A percentile compares a stretch with the other conserved stretches of the same genome.
Conservation (phyloP, 2,113 vertebrate species). For the Aptenodytes forsteri region DNA sequence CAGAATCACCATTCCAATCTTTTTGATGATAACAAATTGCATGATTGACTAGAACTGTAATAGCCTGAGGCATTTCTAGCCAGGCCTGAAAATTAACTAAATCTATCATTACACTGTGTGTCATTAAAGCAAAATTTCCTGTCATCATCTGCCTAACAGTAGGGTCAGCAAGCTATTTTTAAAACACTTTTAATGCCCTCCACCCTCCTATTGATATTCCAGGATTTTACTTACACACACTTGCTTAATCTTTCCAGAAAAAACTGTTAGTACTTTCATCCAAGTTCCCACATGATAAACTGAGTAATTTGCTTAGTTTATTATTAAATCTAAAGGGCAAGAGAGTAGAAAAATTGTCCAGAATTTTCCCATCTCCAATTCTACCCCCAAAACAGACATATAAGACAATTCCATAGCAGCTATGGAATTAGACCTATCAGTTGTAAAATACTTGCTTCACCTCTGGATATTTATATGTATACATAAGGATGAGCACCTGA, state of each 20-base stretch:
- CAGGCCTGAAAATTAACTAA: conserved; percentile 26
- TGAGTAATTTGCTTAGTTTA: neutral
- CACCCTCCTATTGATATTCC: neutral
- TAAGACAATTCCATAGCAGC: neutral
- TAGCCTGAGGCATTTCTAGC: neutral
- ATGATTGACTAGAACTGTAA: neutral
- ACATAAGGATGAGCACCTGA: rapidly evolving
- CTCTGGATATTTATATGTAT: neutral
- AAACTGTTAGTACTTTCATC: neutral
- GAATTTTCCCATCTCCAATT: neutral
- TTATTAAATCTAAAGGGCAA: neutral
- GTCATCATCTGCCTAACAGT: neutral
- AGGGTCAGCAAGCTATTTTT: neutral
- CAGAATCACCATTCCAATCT: neutral
- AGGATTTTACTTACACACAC: neutral
- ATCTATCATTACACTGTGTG: neutral
- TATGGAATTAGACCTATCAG: neutral
- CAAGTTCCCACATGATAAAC: neutral
- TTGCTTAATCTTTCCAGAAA: neutral
- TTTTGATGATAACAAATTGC: conserved; percentile 11
- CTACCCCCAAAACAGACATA: rapidly evolving
- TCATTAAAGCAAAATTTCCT: neutral
- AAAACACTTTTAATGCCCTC: neutral
- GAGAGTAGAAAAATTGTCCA: neutral
- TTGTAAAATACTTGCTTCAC: neutral